Evolutionary conservation across 2,113 vertebrate genomes (phyloP).

Genomic region (Ciconia maguari): DNA sequence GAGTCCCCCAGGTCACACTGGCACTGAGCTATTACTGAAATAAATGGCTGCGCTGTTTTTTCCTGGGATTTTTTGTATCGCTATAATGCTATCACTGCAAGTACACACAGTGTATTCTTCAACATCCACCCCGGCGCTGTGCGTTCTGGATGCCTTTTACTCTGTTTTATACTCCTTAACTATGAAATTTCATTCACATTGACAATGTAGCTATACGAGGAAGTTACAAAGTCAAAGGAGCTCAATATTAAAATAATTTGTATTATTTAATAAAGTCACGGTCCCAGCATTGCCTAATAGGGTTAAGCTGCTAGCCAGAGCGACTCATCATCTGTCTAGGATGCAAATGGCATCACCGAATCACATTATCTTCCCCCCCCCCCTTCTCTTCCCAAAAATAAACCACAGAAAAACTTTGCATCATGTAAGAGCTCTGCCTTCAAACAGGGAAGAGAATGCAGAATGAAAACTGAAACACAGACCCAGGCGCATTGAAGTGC

Average conservation of each 20-base stretch:
- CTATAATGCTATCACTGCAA: slow-evolving; percentile 11
- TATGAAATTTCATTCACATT: slow-evolving; percentile 39
- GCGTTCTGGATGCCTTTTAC: slow-evolving; percentile 46
- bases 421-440: slow-evolving; percentile 44
- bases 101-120: background rate
- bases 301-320: slow-evolving; percentile 73
- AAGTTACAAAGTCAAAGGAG: slow-evolving; percentile 61
- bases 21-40: background rate
- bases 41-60: background rate
- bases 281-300: slow-evolving; percentile 65
- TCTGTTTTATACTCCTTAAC: slow-evolving; percentile 20
- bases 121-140: slow-evolving; percentile 24
- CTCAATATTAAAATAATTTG: slow-evolving; percentile 57
- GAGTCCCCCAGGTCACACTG: background rate
- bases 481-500: background rate
- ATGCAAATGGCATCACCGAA: slow-evolving; percentile 66
- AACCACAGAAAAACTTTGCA: slow-evolving; percentile 51
- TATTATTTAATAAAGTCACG: slow-evolving; percentile 72
- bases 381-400: slow-evolving; percentile 13
- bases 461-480: slow-evolving; percentile 15
- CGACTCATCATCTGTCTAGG: slow-evolving; percentile 74
- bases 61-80: background rate
- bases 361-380: slow-evolving; percentile 15
- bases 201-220: slow-evolving; percentile 7
- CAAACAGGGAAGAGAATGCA: slow-evolving; percentile 17